Evolutionary conservation across 2,113 vertebrate species (phyloP).

Genomic region (Indri indri): DNA sequence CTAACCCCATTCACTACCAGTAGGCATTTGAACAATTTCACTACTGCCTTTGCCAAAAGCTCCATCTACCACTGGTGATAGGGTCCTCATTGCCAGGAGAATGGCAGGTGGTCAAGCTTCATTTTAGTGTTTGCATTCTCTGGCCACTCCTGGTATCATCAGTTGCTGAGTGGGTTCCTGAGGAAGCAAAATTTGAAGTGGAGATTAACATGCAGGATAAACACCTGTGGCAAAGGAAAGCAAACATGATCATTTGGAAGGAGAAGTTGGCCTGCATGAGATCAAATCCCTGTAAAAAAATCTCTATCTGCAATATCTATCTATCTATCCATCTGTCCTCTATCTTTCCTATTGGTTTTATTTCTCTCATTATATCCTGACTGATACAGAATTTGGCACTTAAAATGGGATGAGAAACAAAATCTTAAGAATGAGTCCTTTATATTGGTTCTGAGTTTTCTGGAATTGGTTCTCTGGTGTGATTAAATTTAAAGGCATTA

Average conservation of each 20-base stretch:
- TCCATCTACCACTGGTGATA: neutral
- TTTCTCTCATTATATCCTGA: neutral
- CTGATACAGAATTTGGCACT: neutral
- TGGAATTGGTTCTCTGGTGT: neutral
- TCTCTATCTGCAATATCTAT: neutral
- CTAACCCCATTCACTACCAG: neutral
- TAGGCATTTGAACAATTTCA: neutral
- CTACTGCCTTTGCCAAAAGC: neutral
- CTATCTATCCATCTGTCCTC: neutral
- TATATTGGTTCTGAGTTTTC: neutral
- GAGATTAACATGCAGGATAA: neutral
- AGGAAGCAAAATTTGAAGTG: neutral
- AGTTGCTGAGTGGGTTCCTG: neutral
- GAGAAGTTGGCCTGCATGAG: neutral
- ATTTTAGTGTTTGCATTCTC: neutral
- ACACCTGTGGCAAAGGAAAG: neutral
- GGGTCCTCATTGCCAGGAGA: neutral
- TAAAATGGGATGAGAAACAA: neutral
- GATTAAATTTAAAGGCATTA: neutral
- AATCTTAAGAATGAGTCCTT: neutral
- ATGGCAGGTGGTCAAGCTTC: neutral
- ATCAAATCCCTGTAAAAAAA: neutral
- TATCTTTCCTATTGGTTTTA: neutral
- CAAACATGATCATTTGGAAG: neutral
- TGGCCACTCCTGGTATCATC: neutral